Evolutionary conservation across 2,888 invertebrate genomes (phyloP).

Genomic region (Caenorhabditis doughertyi): DNA sequence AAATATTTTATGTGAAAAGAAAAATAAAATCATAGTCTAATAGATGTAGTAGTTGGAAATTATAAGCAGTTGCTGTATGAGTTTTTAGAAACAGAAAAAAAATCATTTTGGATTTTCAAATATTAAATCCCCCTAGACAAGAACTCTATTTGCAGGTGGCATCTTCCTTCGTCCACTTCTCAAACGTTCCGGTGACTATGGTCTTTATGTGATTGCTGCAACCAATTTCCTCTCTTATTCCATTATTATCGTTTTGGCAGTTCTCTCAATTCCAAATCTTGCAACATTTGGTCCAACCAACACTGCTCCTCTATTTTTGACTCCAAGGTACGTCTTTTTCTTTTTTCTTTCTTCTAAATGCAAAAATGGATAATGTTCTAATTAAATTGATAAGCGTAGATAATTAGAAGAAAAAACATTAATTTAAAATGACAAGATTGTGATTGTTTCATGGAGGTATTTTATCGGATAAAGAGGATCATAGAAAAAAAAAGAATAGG

Average conservation of each 20-base stretch:
- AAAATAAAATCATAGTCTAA: not conserved
- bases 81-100: too few relatives aligned
- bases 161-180: conserved; percentile 66
- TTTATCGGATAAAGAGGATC: conserved; percentile 1
- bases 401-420: not conserved
- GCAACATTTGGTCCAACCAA: conserved; percentile 66
- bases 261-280: conserved; percentile 66
- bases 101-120: too few relatives aligned
- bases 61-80: too few relatives aligned
- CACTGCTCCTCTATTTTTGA: conserved; percentile 56
- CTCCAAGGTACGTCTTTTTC: conserved; percentile 63
- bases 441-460: conserved; percentile 13
- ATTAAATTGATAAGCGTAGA: conserved; percentile 11
- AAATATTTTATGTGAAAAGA: not conserved
- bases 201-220: conserved; percentile 59
- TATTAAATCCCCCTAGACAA: too few relatives aligned
- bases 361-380: not conserved
- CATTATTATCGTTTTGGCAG: conserved; percentile 56
- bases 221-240: conserved; percentile 63
- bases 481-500: not conserved
- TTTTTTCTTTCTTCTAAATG: not conserved
- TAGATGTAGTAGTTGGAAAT: too few relatives aligned
- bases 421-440: conserved; percentile 10
- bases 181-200: conserved; percentile 65
- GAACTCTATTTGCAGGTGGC: conserved; percentile 66